phyloP scores from a whole-genome alignment of 2,888 invertebrate species.

The Linnaemya vulpina region DNA sequence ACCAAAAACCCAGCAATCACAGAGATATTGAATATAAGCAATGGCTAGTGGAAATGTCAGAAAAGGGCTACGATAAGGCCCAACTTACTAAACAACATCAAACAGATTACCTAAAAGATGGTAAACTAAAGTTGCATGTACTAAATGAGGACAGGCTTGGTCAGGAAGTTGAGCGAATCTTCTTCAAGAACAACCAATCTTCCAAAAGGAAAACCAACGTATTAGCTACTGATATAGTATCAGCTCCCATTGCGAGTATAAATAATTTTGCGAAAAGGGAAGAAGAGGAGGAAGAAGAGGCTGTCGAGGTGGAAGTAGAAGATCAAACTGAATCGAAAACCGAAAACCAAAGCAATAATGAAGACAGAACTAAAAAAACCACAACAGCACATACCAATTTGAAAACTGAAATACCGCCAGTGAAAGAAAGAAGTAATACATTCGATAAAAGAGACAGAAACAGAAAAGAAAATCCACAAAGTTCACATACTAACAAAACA shows the following conservation, averaged over 20 bases:
- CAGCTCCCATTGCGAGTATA: not conserved
- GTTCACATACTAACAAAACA: not conserved
- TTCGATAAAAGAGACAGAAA: not conserved
- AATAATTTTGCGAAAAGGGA: not conserved
- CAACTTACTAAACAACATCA: slow-evolving; percentile 75
- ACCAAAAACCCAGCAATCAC: slow-evolving; percentile 20
- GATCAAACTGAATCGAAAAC: not conserved
- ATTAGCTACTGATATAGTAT: not conserved
- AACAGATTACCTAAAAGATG: slow-evolving; percentile 71
- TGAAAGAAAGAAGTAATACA: not conserved
- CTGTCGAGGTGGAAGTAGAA: not conserved
- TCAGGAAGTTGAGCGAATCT: slow-evolving; percentile 7
- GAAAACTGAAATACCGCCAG: not conserved
- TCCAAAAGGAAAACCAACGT: slow-evolving; percentile 59
- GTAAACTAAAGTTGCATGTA: slow-evolving; percentile 68
- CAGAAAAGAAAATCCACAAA: not conserved
- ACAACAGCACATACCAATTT: not conserved
- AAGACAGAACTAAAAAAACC: not conserved
- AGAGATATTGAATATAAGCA: slow-evolving; percentile 54
- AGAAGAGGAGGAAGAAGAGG: not conserved
- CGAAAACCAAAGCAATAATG: not conserved
- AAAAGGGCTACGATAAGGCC: slow-evolving; percentile 76
- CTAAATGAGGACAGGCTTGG: slow-evolving; percentile 10
- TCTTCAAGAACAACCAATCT: slow-evolving; percentile 49
- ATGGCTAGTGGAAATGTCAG: slow-evolving; percentile 76